Evolutionary conservation across 2,113 vertebrate genomes (phyloP).

Genomic region (Cynocephalus volans): DNA sequence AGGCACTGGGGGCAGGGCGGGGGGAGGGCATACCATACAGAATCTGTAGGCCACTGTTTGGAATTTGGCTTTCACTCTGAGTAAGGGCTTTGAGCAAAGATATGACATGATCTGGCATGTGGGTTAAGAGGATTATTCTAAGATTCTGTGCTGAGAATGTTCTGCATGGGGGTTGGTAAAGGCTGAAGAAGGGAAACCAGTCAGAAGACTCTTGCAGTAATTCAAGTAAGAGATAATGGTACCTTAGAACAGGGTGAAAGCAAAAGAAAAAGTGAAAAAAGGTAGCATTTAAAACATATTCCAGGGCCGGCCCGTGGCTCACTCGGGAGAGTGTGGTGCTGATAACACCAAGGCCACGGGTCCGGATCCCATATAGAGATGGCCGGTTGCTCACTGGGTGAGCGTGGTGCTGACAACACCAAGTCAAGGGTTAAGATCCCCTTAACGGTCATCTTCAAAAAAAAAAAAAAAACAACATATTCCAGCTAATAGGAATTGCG

Average conservation of each 20-base stretch:
- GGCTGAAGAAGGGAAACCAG: not conserved
- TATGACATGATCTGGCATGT: not conserved
- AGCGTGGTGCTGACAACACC: too few relatives aligned
- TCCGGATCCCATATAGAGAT: too few relatives aligned
- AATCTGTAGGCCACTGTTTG: not conserved
- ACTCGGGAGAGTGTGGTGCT: too few relatives aligned
- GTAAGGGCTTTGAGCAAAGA: not conserved
- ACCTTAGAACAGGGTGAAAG: not conserved
- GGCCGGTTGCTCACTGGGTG: too few relatives aligned
- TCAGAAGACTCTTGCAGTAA: not conserved
- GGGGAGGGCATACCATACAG: too few relatives aligned
- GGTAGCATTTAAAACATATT: too few relatives aligned
- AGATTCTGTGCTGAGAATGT: not conserved
- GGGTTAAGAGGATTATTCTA: not conserved
- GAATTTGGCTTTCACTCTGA: constrained; percentile 1
- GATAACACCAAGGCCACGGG: too few relatives aligned
- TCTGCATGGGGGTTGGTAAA: not conserved
- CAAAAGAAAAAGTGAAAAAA: not conserved
- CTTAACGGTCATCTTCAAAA: too few relatives aligned
- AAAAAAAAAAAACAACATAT: too few relatives aligned
- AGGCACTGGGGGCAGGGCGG: not conserved
- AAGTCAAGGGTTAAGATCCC: too few relatives aligned
- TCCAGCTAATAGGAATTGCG: not conserved
- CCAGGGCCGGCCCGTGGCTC: too few relatives aligned
- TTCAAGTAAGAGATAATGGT: not conserved